Evolutionary conservation across 2,113 vertebrate species (phyloP).

Genomic region (Cyprinodon variegatus): DNA sequence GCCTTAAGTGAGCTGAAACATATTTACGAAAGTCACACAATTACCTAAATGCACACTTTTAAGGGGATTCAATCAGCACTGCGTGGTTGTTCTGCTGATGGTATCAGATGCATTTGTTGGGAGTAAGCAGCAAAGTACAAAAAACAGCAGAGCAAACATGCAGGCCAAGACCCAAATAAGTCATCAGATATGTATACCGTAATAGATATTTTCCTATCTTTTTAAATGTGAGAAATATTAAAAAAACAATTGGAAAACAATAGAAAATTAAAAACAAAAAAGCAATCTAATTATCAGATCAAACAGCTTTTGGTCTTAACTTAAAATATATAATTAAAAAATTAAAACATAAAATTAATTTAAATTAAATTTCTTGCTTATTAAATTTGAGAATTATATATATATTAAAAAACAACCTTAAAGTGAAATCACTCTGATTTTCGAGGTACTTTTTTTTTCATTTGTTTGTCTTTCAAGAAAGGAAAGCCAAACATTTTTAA

Average conservation of each 20-base stretch:
- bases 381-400: not conserved
- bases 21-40: conserved; percentile 71
- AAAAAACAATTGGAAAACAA: no score
- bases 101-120: conserved; percentile 61
- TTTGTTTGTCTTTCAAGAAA: conserved; percentile 10
- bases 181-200: not conserved
- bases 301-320: no score
- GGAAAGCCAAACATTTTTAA: conserved; percentile 18
- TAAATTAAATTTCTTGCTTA: not conserved
- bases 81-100: conserved; percentile 71
- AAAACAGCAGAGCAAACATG: conserved; percentile 5
- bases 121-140: conserved; percentile 61
- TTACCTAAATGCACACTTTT: conserved; percentile 78
- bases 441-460: not conserved
- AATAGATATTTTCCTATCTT: accelerated
- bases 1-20: conserved; percentile 73
- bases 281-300: no score
- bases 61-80: conserved; percentile 73
- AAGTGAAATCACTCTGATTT: not conserved
- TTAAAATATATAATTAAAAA: not conserved
- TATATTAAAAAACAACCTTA: not conserved
- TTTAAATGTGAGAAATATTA: not conserved
- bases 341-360: not conserved
- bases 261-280: not conserved
- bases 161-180: not conserved